Percentiles rank a stretch among this genome's conserved stretches.
phyloP scores from a whole-genome alignment of 2,888 invertebrate species.

The Drosophila niveifrons region DNA sequence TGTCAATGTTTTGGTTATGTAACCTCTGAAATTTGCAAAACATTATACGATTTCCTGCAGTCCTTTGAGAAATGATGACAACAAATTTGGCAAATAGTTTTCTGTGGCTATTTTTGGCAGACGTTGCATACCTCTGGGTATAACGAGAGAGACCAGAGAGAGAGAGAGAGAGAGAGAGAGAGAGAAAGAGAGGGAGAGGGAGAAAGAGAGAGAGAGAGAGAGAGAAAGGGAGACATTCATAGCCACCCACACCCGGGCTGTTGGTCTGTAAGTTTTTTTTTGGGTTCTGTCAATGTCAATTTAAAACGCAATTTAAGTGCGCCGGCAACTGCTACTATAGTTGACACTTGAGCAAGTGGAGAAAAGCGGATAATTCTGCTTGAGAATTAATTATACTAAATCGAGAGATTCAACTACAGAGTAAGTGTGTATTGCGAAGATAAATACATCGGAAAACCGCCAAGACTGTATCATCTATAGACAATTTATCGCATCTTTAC shows the following conservation, averaged over 20 bases:
- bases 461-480: constrained; percentile 20
- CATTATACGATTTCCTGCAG: constrained; percentile 9
- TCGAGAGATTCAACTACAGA: constrained; percentile 1
- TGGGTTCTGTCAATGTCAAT: constrained; percentile 59
- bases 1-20: constrained; percentile 19
- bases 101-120: constrained; percentile 58
- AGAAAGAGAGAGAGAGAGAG: not conserved
- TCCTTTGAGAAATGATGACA: constrained; percentile 46
- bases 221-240: constrained; percentile 4
- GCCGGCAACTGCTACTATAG: constrained; percentile 43
- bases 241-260: constrained; percentile 4
- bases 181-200: not conserved
- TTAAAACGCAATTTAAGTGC: constrained; percentile 72
- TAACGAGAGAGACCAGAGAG: constrained; percentile 1
- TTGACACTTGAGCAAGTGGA: constrained; percentile 10
- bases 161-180: not conserved
- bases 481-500: constrained; percentile 45
- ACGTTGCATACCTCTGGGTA: constrained; percentile 47
- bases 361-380: not conserved
- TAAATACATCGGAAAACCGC: not conserved
- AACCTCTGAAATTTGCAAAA: constrained; percentile 1
- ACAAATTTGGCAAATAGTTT: constrained; percentile 72
- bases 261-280: constrained; percentile 25
- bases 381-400: constrained; percentile 16
- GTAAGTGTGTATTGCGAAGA: not conserved